Conservation (phyloP, 2,888 invertebrate genomes). For the Zygaena filipendulae region DNA sequence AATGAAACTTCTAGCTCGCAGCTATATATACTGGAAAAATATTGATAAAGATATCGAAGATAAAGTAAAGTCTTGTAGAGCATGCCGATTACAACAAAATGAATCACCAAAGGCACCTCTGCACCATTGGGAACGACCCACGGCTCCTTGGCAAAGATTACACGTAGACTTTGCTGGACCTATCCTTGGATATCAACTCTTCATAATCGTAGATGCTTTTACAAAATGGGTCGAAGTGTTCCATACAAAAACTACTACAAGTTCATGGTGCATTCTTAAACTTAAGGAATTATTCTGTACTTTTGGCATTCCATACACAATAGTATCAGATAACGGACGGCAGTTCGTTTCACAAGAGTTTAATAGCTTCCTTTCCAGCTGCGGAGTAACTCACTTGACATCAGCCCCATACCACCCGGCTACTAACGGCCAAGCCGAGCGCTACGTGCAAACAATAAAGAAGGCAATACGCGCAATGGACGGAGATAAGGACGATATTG, state of each 20-base stretch:
- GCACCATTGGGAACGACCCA: constrained; percentile 11
- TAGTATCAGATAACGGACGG: constrained; percentile 14
- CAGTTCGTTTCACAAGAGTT: constrained; percentile 10
- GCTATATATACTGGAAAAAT: constrained; percentile 12
- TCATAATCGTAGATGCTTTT: constrained; percentile 10
- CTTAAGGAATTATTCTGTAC: too few species aligned
- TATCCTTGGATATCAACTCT: constrained; percentile 9
- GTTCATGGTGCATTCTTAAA: constrained; percentile 4
- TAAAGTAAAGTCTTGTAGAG: constrained; percentile 10
- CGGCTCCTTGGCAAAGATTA: constrained; percentile 16
- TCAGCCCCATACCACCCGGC: constrained; percentile 12
- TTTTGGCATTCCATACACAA: constrained; percentile 26
- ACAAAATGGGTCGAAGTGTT: constrained; percentile 12
- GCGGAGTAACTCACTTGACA: constrained; percentile 7
- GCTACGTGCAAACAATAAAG: constrained; percentile 70
- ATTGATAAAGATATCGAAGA: constrained; percentile 12
- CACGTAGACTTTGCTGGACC: constrained; percentile 15
- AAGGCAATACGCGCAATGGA: too few species aligned
- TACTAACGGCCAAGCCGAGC: constrained; percentile 14
- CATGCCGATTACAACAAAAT: constrained; percentile 7
- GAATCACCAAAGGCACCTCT: constrained; percentile 11
- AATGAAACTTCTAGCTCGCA: constrained; percentile 11
- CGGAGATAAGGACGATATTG: constrained; percentile 17
- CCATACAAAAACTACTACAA: constrained; percentile 6
- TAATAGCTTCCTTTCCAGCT: constrained; percentile 6